These are phyloP conservation scores for Drosophila repletoides DNA, from an alignment of 1,140 invertebrate genomes.

Conservation along the genomic window DNA sequence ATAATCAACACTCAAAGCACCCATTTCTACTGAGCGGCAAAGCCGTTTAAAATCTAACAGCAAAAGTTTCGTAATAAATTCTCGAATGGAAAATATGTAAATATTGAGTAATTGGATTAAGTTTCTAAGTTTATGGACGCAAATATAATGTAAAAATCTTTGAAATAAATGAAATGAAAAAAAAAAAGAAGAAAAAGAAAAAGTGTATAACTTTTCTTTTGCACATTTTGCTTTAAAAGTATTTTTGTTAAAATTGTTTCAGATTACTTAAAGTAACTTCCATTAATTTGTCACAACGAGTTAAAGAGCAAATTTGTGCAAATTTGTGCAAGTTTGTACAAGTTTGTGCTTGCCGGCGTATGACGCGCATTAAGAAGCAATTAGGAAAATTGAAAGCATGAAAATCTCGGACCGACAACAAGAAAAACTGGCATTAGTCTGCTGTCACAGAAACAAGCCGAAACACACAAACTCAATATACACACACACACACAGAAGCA, in stretches of 20 bases:
- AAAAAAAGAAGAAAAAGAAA: neutral
- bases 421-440: conserved; percentile 52
- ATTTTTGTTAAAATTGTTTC: neutral
- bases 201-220: neutral
- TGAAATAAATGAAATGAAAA: neutral
- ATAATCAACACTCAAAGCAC: no score
- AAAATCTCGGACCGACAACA: conserved; percentile 30
- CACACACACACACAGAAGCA: conserved; percentile 8
- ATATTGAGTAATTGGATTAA: no score
- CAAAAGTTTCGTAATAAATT: no score
- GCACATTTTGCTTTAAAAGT: neutral
- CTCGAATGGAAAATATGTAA: no score
- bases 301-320: conserved; percentile 32
- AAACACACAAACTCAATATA: conserved; percentile 28
- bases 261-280: conserved; percentile 14
- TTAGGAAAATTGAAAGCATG: conserved; percentile 66
- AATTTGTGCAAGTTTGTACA: conserved; percentile 27
- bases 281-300: conserved; percentile 16
- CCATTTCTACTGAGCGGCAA: no score
- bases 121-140: no score
- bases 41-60: no score
- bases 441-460: conserved; percentile 49
- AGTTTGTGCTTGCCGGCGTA: conserved; percentile 36
- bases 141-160: neutral
- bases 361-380: conserved; percentile 61